Conservation (phyloP, 1,140 invertebrate species). For the Oryctes rhinoceros region DNA sequence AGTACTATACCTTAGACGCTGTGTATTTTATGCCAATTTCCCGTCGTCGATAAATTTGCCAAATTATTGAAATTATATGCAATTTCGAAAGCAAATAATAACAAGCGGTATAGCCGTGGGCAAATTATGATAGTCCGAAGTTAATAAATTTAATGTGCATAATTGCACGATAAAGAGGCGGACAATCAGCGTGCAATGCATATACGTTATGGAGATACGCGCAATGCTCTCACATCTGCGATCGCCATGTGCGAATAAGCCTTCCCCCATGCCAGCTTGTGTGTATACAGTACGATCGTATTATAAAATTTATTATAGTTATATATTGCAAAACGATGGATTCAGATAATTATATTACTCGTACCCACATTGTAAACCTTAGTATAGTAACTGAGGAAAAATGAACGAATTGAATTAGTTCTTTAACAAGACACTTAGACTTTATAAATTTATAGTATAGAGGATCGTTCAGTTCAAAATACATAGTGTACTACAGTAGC, state of each 20-base stretch:
- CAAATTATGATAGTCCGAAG: background rate
- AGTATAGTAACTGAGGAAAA: background rate
- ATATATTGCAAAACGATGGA: background rate
- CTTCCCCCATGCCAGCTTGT: constrained; percentile 12
- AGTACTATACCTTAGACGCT: background rate
- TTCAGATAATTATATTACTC: background rate
- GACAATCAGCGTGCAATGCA: constrained; percentile 2
- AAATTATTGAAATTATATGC: constrained; percentile 33
- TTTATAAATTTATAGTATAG: no score
- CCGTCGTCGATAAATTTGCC: constrained; percentile 8
- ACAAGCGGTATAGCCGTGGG: background rate
- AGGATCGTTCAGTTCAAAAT: no score
- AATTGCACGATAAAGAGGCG: constrained; percentile 31
- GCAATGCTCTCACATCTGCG: constrained; percentile 15
- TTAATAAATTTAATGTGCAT: constrained; percentile 38
- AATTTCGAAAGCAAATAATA: constrained; percentile 19
- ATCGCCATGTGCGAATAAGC: background rate
- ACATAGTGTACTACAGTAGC: no score
- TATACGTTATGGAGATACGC: background rate
- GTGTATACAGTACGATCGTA: background rate
- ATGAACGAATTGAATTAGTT: background rate
- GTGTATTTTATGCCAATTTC: constrained; percentile 1
- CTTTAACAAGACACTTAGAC: background rate
- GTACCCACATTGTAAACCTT: background rate
- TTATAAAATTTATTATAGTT: background rate